phyloP scores from a whole-genome alignment of 2,797 vertebrate genomes.

The Sparidentex hasta region DNA sequence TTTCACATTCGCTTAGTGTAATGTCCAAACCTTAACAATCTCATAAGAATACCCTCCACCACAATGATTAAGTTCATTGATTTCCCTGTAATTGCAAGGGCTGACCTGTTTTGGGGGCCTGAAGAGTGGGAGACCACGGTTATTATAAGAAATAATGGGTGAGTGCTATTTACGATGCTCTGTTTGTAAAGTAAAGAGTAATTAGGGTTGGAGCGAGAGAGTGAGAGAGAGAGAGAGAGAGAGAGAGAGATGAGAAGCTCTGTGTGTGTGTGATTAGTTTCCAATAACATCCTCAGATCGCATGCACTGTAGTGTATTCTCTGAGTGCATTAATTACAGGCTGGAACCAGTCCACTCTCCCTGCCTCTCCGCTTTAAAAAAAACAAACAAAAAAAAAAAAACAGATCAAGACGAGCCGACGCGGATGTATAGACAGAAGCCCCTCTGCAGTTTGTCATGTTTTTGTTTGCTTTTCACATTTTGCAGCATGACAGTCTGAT shows the following conservation, averaged over 20 bases:
- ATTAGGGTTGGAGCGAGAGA: slow-evolving; percentile 66
- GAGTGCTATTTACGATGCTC: slow-evolving; percentile 72
- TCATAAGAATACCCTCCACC: slow-evolving; percentile 50
- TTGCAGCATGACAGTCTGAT: not conserved
- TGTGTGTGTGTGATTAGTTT: slow-evolving; percentile 65
- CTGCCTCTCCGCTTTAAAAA: slow-evolving; percentile 39
- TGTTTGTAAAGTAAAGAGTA: slow-evolving; percentile 78
- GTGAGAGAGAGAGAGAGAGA: too few species aligned
- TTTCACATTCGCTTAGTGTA: slow-evolving; percentile 31
- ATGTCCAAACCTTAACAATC: slow-evolving; percentile 42
- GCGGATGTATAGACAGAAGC: not conserved
- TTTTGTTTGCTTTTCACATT: not conserved
- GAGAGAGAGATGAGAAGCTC: not conserved
- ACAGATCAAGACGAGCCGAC: too few species aligned
- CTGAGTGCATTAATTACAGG: slow-evolving; percentile 76
- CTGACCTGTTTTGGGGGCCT: slow-evolving; percentile 33
- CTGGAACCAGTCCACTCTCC: slow-evolving; percentile 36
- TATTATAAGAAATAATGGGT: slow-evolving; percentile 70
- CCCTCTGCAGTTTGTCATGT: not conserved
- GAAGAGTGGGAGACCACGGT: slow-evolving; percentile 34
- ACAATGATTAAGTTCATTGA: slow-evolving; percentile 68
- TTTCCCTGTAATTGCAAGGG: slow-evolving; percentile 69
- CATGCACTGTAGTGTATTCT: slow-evolving; percentile 57
- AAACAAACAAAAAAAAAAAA: too few species aligned
- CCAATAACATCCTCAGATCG: slow-evolving; percentile 72